These are phyloP conservation scores for Timema cristinae DNA, from an alignment of 2,888 invertebrate genomes.

Conservation along the genomic window DNA sequence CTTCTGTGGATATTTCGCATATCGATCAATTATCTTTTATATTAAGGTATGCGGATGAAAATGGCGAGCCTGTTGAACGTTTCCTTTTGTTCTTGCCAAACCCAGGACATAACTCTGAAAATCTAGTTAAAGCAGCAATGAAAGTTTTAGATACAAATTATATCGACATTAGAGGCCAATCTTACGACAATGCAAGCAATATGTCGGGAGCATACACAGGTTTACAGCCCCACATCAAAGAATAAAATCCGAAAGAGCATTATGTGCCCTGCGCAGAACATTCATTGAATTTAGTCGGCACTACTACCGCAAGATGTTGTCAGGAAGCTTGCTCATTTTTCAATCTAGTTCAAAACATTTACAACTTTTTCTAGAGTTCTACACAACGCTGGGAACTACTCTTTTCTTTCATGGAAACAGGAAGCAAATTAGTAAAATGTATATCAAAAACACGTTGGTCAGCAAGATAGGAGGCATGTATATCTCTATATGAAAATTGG, in stretches of 20 bases:
- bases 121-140: neutral
- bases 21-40: conserved; percentile 1
- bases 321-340: conserved; percentile 2
- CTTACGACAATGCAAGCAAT: conserved; percentile 1
- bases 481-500: no score
- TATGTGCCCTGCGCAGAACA: neutral
- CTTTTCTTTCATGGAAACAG: neutral
- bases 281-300: neutral
- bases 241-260: conserved; percentile 1
- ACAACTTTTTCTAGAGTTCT: neutral
- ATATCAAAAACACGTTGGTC: neutral
- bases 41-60: conserved; percentile 7
- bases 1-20: neutral
- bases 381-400: neutral
- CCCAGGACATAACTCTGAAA: neutral
- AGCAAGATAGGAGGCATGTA: neutral
- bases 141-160: neutral
- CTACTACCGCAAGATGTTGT: conserved; percentile 6
- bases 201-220: neutral
- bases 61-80: neutral
- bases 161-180: neutral
- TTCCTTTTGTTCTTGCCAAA: neutral
- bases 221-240: neutral
- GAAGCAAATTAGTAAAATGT: conserved; percentile 3
- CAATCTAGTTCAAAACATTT: neutral